Base-by-base conservation (phyloP, 2,888 invertebrate genomes). In the Deilephila elpenor region DNA sequence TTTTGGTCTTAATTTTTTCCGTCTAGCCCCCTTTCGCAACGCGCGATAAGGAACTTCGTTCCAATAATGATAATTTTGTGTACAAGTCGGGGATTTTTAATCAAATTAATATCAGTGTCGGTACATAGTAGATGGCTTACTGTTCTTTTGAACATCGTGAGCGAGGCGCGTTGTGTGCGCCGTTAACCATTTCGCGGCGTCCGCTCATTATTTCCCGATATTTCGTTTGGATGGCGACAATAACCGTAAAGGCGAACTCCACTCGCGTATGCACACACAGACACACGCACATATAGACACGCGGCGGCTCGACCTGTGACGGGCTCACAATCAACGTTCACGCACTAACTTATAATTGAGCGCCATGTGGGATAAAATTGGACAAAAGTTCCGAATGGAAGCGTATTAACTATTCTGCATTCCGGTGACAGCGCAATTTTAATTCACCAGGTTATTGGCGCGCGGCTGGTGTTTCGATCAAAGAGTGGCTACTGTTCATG, bases 151-250 rank as follows among this genome's bases (percentile, higher is more conserved):
- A 19, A 11, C 8, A 17, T 25, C 3, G 29, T 1, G 29, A 5
- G n/a, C 25, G 29, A 5, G 14, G 29, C 60, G 60, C 14, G 60
- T 29, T 29, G 29, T 25, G 60, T 8, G 25, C 60, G 60, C 25
- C 29, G 29, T 25, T 60, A 29, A 60, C 60, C 29, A 29, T 60
- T 60, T 60, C 60, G 60, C 29, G 60, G 60, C 60, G 60, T 11
- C 25, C 29, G 29, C 60, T 60, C 60, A 60, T 60, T 60, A 60
- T 60, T 29, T 60, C 60, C 56, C 60, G 29, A 60, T 60, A 60
- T 60, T 25, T 60, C 60, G 29, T 29, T 25, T 17, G 60, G 29
- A 60, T 29, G 17, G 60, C 29, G 60, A 60, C 60, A 60, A 29
- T 60, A 29, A 60, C 60, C 25, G 60, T 60, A 60, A 60, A 60